Base-by-base conservation (phyloP, 2,888 invertebrate genomes). In the Drosophila kambysellisi region DNA sequence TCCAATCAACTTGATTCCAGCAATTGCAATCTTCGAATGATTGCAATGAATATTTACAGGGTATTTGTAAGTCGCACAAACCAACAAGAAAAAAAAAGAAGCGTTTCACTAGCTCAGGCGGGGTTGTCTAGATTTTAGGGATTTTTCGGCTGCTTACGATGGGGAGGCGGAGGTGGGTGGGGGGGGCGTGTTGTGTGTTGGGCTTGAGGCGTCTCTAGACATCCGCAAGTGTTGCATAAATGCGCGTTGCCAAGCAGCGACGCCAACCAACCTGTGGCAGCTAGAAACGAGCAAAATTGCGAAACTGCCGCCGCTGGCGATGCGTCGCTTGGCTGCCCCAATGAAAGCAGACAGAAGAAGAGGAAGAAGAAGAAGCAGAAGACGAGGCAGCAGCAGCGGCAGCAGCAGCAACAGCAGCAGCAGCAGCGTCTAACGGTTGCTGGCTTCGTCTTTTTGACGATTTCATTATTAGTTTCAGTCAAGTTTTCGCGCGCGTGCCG, bases 251-350 rank as follows among this genome's bases (percentile, higher is more conserved):
- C 30, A 41, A 70, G 58, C 70, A 71, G 54, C 48, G 54, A 51
- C 8, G 25, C 11, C 35, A 53, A 30, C n/a, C 52, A 35, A 20
- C 12, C 7, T 25, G 46, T 46, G 46, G 32, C 30, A 25, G 59
- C 9, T 39, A 46, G 46, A 46, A 46, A 46, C 46, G 33, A 33
- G 41, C 43, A 68, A 77, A 65, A 85, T 83, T 87, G 88, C 88
- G 81, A 84, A 84, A 84, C 70, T 65, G 48, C 59, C 43, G 81
- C 71, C 69, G 71, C 60, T 70, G 81, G 79, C 83, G 72, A 72
- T 79, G 87, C 87, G 83, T 76, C 90, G 91, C 90, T 91, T 91
- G 80, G 89, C 79, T 91, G 89, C 74, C 69, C 69, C 85, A 83
- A 82, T 72, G 82, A 80, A 88, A 85, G 86, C 88, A 81, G 76